Conservation (phyloP, 2,113 vertebrate species). For the Ctenomys sociabilis region DNA sequence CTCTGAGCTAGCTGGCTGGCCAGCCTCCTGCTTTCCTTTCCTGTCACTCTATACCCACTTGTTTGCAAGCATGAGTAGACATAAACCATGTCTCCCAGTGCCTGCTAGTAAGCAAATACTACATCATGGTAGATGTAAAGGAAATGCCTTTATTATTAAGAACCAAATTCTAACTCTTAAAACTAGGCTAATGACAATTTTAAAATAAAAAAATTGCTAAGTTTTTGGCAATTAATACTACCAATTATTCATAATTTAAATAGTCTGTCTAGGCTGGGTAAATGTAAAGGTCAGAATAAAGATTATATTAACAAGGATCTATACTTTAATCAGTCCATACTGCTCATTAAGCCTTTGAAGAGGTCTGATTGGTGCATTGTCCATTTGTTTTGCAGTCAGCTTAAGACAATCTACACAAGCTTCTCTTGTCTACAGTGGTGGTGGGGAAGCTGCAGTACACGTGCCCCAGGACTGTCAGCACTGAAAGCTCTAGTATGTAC, state of each 20-base stretch:
- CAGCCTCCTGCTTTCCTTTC: neutral
- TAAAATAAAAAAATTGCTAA: slow-evolving; percentile 33
- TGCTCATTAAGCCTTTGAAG: slow-evolving; percentile 16
- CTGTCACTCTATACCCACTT: neutral
- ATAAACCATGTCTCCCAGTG: neutral
- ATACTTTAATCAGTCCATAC: neutral
- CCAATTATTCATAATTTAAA: neutral
- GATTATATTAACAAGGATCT: neutral
- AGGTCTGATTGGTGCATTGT: neutral
- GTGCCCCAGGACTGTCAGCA: neutral
- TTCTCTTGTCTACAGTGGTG: neutral
- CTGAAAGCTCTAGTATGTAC: neutral
- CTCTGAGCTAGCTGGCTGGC: too few species aligned
- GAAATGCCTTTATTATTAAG: neutral
- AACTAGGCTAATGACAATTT: neutral
- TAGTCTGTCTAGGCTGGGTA: neutral
- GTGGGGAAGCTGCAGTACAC: neutral
- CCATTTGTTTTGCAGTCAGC: neutral
- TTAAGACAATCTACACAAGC: neutral
- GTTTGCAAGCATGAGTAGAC: neutral
- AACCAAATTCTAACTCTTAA: neutral
- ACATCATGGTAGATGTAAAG: neutral
- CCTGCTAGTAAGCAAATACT: neutral
- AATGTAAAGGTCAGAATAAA: slow-evolving; percentile 36
- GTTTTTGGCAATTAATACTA: neutral